Conservation (phyloP, 2,113 vertebrate species). For the Lucifuga dentata region DNA sequence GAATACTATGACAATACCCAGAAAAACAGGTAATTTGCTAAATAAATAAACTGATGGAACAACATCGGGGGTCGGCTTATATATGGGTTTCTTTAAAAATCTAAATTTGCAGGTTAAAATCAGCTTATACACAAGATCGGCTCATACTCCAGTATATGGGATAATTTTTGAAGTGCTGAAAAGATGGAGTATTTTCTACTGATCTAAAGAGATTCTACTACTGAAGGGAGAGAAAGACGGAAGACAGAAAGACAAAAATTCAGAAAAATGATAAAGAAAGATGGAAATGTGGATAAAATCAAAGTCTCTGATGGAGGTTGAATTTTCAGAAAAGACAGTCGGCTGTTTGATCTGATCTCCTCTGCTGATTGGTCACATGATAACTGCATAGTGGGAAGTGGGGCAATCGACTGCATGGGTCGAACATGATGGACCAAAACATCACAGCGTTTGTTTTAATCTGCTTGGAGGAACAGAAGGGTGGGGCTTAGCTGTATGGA, state of each 20-base stretch:
- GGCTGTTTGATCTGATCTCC: conserved; percentile 23
- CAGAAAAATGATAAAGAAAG: not conserved
- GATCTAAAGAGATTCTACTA: too few relatives aligned
- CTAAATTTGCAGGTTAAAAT: too few relatives aligned
- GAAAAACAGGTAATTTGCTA: too few relatives aligned
- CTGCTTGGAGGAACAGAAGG: conserved; percentile 42
- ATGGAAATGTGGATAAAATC: conserved; percentile 8
- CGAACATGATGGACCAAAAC: conserved; percentile 50
- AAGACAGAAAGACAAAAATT: conserved; percentile 3
- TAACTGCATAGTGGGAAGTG: conserved; percentile 59
- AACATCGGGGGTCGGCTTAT: too few relatives aligned
- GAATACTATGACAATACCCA: too few relatives aligned
- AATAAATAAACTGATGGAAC: too few relatives aligned
- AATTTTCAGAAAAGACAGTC: conserved; percentile 10
- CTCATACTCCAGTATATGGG: too few relatives aligned
- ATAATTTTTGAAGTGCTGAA: too few relatives aligned
- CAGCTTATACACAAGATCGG: too few relatives aligned
- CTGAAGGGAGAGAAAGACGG: conserved; percentile 3
- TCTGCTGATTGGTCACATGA: conserved; percentile 16
- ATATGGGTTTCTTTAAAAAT: too few relatives aligned
- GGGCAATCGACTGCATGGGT: conserved; percentile 45
- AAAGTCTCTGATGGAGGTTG: conserved; percentile 20
- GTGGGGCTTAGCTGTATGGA: conserved; percentile 19
- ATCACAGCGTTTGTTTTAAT: conserved; percentile 56
- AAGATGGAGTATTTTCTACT: too few relatives aligned